Evolutionary conservation across 1,140 invertebrate genomes (phyloP), one percentile per base, ranked within the genome.

Genomic region (Luehdorfia chinensis): DNA sequence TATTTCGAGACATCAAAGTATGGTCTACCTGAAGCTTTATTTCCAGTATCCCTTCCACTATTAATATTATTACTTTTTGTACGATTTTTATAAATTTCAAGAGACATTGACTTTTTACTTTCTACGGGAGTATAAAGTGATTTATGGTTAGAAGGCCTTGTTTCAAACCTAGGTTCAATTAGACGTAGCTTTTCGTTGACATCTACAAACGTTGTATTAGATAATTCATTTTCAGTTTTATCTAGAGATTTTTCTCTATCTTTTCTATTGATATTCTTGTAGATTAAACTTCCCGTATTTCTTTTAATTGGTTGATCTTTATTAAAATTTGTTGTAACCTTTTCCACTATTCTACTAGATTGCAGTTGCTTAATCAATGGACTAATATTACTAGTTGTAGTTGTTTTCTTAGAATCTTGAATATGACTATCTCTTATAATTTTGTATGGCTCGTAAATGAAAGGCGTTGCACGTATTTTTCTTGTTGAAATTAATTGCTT

Each of bases 391-490:
- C 62, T 56, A 6, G 66, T 59, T 28, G 74, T 78, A 13, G 75
- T 75, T 8, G 75, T 75, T 66, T 81, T 80, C 48, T 79, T 87
- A 2, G 76, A 74, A 50, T 86, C 83, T 47, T 63, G 68, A 19
- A 58, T 27, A 58, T 80, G 72, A 47, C 64, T 64, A 32, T 87
- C 81, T 55, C 67, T 71, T 39, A 87, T 83, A 32, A 87, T 84
- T 75, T 86, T 87, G 46, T 86, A 87, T 3, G 86, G 84, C 57
- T 87, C 83, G 36, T 87, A 86, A 15, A 81, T 50, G 66, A 87
- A 87, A 21, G 75, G 65, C n/a, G 75, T 47, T 21, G 75, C 63
- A 54, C 86, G 61, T 53, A 67, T 86, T 37, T 47, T 72, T 66
- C 84, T 66, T 18, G 7, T 41, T 11, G 7, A 11, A 51, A 33